These are phyloP conservation scores for Hydrozoanthus tunicans DNA, from an alignment of 64 coral and sea anemone genomes.

Conservation along the genomic window DNA sequence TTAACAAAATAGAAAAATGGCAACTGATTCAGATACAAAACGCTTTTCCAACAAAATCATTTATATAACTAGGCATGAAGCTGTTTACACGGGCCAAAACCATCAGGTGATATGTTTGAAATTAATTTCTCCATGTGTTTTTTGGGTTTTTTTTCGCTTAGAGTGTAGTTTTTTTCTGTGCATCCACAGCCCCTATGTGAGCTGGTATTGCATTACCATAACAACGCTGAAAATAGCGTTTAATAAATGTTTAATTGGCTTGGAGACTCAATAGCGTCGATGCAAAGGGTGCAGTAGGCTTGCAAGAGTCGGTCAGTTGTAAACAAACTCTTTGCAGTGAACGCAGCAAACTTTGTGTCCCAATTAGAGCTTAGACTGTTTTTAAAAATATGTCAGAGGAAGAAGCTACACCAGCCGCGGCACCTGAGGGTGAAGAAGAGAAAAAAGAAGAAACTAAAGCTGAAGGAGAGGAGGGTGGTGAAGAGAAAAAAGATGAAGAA, in stretches of 20 bases:
- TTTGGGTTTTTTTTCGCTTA: background rate
- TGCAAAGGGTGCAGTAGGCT: slow-evolving; percentile 36
- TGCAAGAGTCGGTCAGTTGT: slow-evolving; percentile 15
- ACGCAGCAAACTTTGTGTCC: background rate
- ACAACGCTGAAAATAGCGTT: slow-evolving; percentile 4
- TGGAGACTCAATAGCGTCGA: slow-evolving; percentile 21
- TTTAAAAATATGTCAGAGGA: slow-evolving; percentile 31
- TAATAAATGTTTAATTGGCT: slow-evolving; percentile 54
- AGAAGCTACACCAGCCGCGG: background rate
- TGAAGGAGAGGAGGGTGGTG: background rate
- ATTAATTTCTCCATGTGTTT: too few species aligned
- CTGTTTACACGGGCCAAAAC: too few species aligned
- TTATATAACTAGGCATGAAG: too few species aligned
- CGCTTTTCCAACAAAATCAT: background rate
- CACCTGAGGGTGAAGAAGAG: background rate
- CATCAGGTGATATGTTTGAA: too few species aligned
- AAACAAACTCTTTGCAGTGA: slow-evolving; percentile 22
- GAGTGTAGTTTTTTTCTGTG: background rate
- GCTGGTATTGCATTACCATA: slow-evolving; percentile 42
- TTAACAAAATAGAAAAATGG: background rate
- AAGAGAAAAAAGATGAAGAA: slow-evolving; percentile 33
- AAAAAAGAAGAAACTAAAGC: background rate
- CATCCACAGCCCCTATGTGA: background rate
- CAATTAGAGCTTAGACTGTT: background rate
- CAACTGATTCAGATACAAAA: background rate